Conservation (phyloP, 1,140 invertebrate species). For the Drosophila sturtevanti region DNA sequence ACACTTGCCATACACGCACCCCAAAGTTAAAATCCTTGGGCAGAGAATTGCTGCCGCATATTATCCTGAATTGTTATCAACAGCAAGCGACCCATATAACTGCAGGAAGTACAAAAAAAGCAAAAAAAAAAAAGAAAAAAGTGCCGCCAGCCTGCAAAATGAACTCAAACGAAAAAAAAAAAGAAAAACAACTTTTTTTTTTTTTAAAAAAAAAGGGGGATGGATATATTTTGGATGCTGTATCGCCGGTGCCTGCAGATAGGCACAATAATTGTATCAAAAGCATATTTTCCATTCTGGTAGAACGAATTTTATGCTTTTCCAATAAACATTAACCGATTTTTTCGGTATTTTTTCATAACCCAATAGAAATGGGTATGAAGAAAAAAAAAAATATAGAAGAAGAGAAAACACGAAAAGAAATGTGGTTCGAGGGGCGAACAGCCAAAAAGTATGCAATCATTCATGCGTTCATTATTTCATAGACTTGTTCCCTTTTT, state of each 20-base stretch:
- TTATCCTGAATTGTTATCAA: conserved; percentile 64
- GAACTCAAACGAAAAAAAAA: conserved; percentile 66
- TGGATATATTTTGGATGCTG: conserved; percentile 41
- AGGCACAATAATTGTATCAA: conserved; percentile 82
- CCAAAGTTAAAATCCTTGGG: conserved; percentile 33
- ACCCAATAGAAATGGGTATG: conserved; percentile 40
- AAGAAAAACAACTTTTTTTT: conserved; percentile 51
- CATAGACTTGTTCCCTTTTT: conserved; percentile 27
- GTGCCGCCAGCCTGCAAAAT: conserved; percentile 54
- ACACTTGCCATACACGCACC: neutral
- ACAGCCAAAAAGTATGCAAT: conserved; percentile 63
- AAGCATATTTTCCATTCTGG: conserved; percentile 83
- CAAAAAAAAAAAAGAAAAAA: conserved; percentile 19
- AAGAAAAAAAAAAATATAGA: too few species aligned
- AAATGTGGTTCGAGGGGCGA: conserved; percentile 25
- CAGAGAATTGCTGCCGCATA: conserved; percentile 50
- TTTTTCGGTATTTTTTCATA: conserved; percentile 81
- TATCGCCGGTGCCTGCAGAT: conserved; percentile 66
- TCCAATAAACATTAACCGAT: conserved; percentile 83
- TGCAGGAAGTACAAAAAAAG: conserved; percentile 38
- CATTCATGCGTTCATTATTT: conserved; percentile 64
- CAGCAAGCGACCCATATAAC: conserved; percentile 75
- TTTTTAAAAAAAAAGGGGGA: conserved; percentile 37
- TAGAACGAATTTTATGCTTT: conserved; percentile 83
- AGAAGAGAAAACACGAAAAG: conserved; percentile 10